These are phyloP conservation scores for Poeciliopsis paucimaculata DNA, from an alignment of 2,797 vertebrate genomes.

Conservation along the genomic window DNA sequence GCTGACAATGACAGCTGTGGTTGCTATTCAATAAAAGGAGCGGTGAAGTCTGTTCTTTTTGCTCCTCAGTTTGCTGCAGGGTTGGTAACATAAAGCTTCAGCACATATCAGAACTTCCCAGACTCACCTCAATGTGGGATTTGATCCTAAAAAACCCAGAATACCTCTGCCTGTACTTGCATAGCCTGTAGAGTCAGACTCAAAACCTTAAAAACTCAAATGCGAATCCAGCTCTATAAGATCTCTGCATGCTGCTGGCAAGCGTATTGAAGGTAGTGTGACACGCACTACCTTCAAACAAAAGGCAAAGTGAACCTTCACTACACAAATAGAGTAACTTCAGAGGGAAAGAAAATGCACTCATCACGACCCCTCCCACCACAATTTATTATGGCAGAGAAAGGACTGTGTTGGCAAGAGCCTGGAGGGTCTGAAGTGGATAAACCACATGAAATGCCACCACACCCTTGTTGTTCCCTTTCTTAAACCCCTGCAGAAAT, in stretches of 20 bases:
- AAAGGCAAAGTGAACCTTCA: conserved; percentile 31
- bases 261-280: conserved; percentile 2
- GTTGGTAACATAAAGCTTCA: conserved; percentile 9
- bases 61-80: conserved; percentile 35
- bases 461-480: conserved; percentile 73
- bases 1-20: conserved; percentile 23
- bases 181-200: background rate
- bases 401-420: conserved; percentile 42
- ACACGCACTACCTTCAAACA: background rate
- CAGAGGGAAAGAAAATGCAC: conserved; percentile 45
- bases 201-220: background rate
- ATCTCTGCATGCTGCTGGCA: background rate
- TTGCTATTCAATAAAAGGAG: conserved; percentile 33
- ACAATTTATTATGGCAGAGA: conserved; percentile 65
- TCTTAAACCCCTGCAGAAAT: conserved; percentile 62
- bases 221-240: conserved; percentile 7
- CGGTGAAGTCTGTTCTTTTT: conserved; percentile 40
- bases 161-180: conserved; percentile 21
- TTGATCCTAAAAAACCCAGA: background rate
- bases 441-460: conserved; percentile 74
- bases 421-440: conserved; percentile 66
- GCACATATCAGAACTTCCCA: conserved; percentile 3
- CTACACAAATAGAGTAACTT: conserved; percentile 47
- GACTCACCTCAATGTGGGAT: conserved; percentile 13
- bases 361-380: conserved; percentile 55